Percentiles rank a stretch among this genome's conserved stretches.
These are phyloP conservation scores for Gonocerus acuteangulatus DNA, from an alignment of 2,888 invertebrate genomes.

Conservation along the genomic window DNA sequence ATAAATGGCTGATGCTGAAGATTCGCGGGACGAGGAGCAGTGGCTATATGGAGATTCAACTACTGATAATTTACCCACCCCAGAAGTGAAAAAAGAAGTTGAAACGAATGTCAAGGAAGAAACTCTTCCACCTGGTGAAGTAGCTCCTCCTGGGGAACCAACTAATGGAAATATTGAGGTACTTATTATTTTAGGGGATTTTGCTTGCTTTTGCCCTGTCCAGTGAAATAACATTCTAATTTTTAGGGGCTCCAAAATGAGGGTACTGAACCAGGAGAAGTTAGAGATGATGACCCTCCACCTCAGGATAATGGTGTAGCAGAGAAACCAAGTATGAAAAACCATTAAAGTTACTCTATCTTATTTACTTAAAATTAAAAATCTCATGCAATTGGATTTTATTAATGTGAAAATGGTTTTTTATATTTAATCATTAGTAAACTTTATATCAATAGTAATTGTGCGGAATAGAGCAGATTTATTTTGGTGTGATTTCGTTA, in stretches of 20 bases:
- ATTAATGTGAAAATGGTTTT: too few species aligned
- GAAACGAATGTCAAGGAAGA: neutral
- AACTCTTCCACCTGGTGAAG: constrained; percentile 5
- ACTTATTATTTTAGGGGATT: neutral
- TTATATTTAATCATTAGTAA: too few species aligned
- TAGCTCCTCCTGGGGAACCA: constrained; percentile 20
- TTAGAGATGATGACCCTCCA: constrained; percentile 13
- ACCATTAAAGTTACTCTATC: too few species aligned
- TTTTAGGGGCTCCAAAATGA: constrained; percentile 6
- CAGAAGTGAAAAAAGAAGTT: constrained; percentile 12
- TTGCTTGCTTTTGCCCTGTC: neutral
- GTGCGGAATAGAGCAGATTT: too few species aligned
- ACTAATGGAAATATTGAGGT: neutral
- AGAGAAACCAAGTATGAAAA: constrained; percentile 5
- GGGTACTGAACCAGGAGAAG: constrained; percentile 14
- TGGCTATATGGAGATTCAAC: constrained; percentile 78
- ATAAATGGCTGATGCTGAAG: constrained; percentile 44
- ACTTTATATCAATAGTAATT: too few species aligned
- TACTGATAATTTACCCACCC: constrained; percentile 10
- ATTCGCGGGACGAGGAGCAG: constrained; percentile 65
- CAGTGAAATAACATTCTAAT: neutral
- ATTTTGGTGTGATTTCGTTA: too few species aligned
- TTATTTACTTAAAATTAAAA: too few species aligned
- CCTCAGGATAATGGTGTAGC: constrained; percentile 3
- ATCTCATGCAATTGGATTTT: too few species aligned